phyloP scores from a whole-genome alignment of 2,888 invertebrate species.

The Agrenia bidenticulata region DNA sequence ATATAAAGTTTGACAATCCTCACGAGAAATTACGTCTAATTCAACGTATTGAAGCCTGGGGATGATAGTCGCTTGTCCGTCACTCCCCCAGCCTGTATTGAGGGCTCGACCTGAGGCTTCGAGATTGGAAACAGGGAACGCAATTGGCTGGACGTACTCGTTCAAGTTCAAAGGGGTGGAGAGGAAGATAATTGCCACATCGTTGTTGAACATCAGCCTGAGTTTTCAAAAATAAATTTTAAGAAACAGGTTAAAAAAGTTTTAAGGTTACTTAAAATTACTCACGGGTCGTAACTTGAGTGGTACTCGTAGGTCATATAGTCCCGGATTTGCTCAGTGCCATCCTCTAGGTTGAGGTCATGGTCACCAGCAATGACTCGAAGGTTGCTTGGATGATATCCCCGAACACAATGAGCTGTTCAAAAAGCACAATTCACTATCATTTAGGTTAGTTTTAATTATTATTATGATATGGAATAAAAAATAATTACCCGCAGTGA shows the following conservation, averaged over 20 bases:
- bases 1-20: constrained; percentile 49
- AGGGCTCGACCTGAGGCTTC: constrained; percentile 46
- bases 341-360: constrained; percentile 53
- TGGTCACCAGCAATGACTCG: constrained; percentile 55
- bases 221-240: background rate
- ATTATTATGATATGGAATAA: background rate
- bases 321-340: constrained; percentile 46
- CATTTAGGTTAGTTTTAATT: background rate
- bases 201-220: constrained; percentile 50
- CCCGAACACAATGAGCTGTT: constrained; percentile 54
- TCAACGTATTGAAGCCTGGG: constrained; percentile 52
- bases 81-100: constrained; percentile 55
- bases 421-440: background rate
- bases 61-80: constrained; percentile 44
- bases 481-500: constrained; percentile 19
- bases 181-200: constrained; percentile 54
- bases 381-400: constrained; percentile 42
- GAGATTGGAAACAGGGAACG: constrained; percentile 4
- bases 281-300: constrained; percentile 28
- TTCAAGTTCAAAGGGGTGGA: constrained; percentile 47
- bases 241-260: background rate
- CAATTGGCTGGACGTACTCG: constrained; percentile 21
- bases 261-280: background rate
- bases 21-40: constrained; percentile 50
- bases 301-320: constrained; percentile 15